These are phyloP conservation scores for Tiliacea citrago DNA, from an alignment of 2,888 invertebrate genomes.

Conservation along the genomic window DNA sequence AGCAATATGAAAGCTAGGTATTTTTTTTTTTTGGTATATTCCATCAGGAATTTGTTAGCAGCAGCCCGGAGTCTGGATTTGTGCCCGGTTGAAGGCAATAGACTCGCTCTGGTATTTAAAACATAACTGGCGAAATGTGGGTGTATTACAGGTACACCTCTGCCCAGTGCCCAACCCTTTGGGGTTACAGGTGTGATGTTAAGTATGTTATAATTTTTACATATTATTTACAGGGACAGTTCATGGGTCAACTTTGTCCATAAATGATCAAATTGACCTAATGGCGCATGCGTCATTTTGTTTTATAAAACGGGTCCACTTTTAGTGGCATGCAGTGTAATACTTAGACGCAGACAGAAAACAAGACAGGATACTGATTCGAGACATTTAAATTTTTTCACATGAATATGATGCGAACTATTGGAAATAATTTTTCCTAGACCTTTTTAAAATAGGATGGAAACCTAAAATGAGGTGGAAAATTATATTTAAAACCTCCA, in stretches of 20 bases:
- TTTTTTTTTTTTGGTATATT: background rate
- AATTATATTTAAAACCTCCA: constrained; percentile 28
- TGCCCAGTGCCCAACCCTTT: background rate
- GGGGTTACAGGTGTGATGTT: background rate
- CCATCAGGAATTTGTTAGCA: background rate
- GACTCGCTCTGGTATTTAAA: background rate
- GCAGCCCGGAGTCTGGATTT: background rate
- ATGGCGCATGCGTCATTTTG: constrained; percentile 21
- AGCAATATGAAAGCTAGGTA: background rate
- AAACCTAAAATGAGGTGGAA: constrained; percentile 1
- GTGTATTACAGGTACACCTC: background rate
- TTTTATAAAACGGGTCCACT: background rate
- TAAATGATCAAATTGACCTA: background rate
- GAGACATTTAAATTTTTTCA: background rate
- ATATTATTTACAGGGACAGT: background rate
- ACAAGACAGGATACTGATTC: background rate
- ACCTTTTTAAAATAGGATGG: background rate
- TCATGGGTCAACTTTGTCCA: background rate
- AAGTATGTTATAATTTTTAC: background rate
- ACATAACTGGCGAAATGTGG: background rate
- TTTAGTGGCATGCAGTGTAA: background rate
- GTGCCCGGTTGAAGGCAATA: background rate
- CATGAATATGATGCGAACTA: background rate
- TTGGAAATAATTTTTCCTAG: background rate
- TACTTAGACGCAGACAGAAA: background rate